Evolutionary conservation across 1,140 invertebrate species (phyloP).

Genomic region (Forficula auricularia): DNA sequence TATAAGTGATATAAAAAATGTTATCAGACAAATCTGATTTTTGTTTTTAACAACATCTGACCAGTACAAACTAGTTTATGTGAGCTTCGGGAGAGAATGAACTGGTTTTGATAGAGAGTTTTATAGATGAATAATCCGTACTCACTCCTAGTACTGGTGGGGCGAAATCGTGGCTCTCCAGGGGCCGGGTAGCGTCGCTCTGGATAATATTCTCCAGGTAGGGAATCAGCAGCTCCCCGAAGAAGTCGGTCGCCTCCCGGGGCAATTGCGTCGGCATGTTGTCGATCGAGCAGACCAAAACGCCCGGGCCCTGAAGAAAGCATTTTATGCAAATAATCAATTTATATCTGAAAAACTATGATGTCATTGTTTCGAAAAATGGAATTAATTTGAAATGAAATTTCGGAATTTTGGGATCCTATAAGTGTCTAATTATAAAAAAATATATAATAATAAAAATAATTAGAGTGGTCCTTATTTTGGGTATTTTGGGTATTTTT

Average conservation of each 20-base stretch:
- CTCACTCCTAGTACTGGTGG: slow-evolving; percentile 66
- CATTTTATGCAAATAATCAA: slow-evolving; percentile 6
- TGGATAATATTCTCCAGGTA: slow-evolving; percentile 79
- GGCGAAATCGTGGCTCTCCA: slow-evolving; percentile 61
- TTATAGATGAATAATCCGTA: slow-evolving; percentile 11
- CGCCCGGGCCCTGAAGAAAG: slow-evolving; percentile 87
- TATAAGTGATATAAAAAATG: no score
- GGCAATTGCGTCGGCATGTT: slow-evolving; percentile 99
- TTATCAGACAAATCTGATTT: no score
- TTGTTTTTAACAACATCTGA: no score
- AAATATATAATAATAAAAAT: no score
- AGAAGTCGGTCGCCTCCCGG: slow-evolving; percentile 91
- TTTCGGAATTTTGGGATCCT: no score
- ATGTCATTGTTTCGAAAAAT: neutral
- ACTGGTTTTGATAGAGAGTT: neutral
- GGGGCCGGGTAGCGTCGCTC: slow-evolving; percentile 68
- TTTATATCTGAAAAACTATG: neutral
- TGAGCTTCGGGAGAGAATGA: neutral
- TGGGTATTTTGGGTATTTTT: no score
- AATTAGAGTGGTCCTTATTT: no score
- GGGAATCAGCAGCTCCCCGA: slow-evolving; percentile 81
- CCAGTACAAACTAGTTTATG: no score
- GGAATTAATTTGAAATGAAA: neutral
- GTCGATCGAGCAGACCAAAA: slow-evolving; percentile 95
- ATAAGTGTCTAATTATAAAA: no score